Percentiles rank a stretch among this genome's conserved stretches.
Conservation (phyloP, 2,113 vertebrate genomes). For the Meriones unguiculatus region DNA sequence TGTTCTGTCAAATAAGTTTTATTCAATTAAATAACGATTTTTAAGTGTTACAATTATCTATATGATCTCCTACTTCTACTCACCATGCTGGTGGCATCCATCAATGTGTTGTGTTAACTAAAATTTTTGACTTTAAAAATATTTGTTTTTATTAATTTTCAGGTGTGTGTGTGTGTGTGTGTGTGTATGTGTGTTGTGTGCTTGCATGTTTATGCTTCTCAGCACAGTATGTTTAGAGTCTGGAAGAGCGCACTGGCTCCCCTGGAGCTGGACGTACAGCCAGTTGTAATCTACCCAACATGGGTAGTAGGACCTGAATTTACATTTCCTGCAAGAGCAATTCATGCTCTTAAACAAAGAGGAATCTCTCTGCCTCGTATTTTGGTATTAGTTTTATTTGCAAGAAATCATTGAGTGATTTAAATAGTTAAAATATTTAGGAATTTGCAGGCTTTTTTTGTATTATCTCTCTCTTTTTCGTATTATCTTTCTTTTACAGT, state of each 20-base stretch:
- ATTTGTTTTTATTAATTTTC: background rate
- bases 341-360: background rate
- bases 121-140: background rate
- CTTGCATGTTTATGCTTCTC: background rate
- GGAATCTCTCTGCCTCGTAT: background rate
- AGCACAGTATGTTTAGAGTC: background rate
- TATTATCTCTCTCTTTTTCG: background rate
- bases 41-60: background rate
- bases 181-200: background rate
- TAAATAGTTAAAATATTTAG: background rate
- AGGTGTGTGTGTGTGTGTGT: background rate
- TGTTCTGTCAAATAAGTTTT: background rate
- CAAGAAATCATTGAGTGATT: background rate
- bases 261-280: background rate
- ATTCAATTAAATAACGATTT: background rate
- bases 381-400: background rate
- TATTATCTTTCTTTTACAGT: background rate
- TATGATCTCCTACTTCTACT: background rate
- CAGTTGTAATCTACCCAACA: background rate
- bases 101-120: background rate
- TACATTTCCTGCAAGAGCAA: background rate
- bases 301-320: background rate
- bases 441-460: background rate
- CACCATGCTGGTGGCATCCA: background rate
- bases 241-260: background rate